Conservation (phyloP, 2,888 invertebrate species). For the Leptodirus hochenwartii region DNA sequence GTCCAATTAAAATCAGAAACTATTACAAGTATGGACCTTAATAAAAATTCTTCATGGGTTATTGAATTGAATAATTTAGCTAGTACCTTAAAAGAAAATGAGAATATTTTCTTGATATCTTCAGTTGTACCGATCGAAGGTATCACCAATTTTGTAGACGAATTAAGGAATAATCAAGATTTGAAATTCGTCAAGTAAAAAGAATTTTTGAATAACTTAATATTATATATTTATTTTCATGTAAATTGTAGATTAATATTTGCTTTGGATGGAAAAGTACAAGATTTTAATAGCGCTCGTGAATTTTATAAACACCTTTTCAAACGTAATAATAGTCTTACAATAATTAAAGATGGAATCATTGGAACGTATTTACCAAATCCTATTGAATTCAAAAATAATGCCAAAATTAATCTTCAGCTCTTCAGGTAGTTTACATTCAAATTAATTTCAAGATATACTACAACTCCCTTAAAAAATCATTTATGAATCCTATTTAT, state of each 20-base stretch:
- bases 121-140: constrained; percentile 22
- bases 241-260: no score
- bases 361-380: constrained; percentile 18
- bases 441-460: not conserved
- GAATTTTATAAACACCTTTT: no score
- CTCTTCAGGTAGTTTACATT: constrained; percentile 12
- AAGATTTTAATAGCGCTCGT: no score
- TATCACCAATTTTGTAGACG: constrained; percentile 19
- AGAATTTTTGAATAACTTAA: no score
- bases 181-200: constrained; percentile 16
- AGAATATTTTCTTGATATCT: constrained; percentile 19
- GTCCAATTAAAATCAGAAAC: constrained; percentile 19
- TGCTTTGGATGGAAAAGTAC: no score
- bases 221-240: no score
- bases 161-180: constrained; percentile 16
- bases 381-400: constrained; percentile 18
- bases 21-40: constrained; percentile 20
- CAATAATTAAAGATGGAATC: constrained; percentile 44
- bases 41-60: constrained; percentile 20
- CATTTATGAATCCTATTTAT: not conserved
- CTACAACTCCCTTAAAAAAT: not conserved
- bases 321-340: constrained; percentile 33
- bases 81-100: constrained; percentile 12
- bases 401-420: constrained; percentile 13
- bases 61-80: constrained; percentile 17